phyloP scores from a whole-genome alignment of 2,888 invertebrate genomes.

The Salticus scenicus region DNA sequence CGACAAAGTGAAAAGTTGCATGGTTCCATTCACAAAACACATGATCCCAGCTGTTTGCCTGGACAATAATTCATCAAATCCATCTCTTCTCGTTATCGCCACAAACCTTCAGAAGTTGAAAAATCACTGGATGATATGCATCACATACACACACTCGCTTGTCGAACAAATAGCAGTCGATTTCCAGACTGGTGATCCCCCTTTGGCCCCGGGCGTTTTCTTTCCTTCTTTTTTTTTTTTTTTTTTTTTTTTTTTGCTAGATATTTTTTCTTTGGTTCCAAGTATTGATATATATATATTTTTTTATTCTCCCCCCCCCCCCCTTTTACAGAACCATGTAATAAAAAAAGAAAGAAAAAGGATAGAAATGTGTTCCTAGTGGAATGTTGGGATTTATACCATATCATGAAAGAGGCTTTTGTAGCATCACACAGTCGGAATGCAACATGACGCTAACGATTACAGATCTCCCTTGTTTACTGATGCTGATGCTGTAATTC shows the following conservation, averaged over 20 bases:
- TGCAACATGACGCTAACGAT: no score
- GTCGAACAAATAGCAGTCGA: not conserved
- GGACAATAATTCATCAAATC: not conserved
- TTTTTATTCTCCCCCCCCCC: not conserved
- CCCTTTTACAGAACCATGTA: constrained; percentile 8
- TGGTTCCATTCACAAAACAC: no score
- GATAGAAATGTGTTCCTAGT: constrained; percentile 11
- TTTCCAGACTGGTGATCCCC: constrained; percentile 4
- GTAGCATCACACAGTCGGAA: no score
- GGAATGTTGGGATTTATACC: constrained; percentile 58
- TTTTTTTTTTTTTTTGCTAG: no score
- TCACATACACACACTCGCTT: not conserved
- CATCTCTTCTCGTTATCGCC: constrained; percentile 1
- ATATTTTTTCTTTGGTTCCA: no score
- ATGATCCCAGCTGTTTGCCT: no score
- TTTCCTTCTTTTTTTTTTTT: not conserved
- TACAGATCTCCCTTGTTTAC: no score
- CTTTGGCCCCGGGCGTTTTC: constrained; percentile 53
- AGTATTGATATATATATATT: no score
- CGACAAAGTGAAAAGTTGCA: no score
- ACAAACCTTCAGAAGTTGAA: not conserved
- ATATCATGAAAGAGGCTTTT: constrained; percentile 56
- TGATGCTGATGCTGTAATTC: no score
- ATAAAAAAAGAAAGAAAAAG: constrained; percentile 35
- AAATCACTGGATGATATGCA: constrained; percentile 2